A percentile compares a stretch with the other conserved stretches of the same genome.
Evolutionary conservation across 2,888 invertebrate genomes (phyloP).

Genomic region (Zaprionus bogoriensis): DNA sequence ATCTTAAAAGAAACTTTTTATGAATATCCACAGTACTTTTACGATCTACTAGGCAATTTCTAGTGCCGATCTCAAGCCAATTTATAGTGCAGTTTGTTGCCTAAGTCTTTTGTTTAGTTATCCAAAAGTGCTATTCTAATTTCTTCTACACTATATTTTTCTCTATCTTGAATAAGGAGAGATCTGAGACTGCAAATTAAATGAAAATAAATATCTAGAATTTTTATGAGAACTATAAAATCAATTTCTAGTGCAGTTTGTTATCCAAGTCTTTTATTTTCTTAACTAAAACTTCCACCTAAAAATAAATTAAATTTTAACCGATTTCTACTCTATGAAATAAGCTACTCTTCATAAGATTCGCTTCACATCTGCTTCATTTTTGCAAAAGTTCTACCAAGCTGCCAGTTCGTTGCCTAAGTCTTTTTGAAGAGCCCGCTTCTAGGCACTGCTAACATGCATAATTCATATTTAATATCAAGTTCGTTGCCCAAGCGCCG

Average conservation of each 20-base stretch:
- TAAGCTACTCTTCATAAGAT: not conserved
- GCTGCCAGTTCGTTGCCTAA: slow-evolving; percentile 38
- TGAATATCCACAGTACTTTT: too few species aligned
- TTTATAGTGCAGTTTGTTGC: not conserved
- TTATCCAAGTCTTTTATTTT: slow-evolving; percentile 39
- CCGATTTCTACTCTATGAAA: not conserved
- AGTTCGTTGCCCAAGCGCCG: slow-evolving; percentile 34
- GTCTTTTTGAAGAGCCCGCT: slow-evolving; percentile 24
- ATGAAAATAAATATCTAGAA: too few species aligned
- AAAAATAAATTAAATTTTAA: not conserved
- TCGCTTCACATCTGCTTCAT: not conserved
- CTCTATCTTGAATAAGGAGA: too few species aligned
- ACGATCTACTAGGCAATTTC: too few species aligned
- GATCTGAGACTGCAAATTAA: too few species aligned
- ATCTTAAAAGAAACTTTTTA: too few species aligned
- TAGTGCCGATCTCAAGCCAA: not conserved
- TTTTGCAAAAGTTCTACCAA: not conserved
- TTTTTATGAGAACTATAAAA: too few species aligned
- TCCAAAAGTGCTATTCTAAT: too few species aligned
- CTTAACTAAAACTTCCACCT: too few species aligned
- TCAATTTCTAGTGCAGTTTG: slow-evolving; percentile 26
- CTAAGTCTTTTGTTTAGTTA: too few species aligned
- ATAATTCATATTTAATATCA: slow-evolving; percentile 40
- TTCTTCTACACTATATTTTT: too few species aligned
- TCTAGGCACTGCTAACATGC: slow-evolving; percentile 13